A percentile compares a stretch with the other conserved stretches of the same genome.
Evolutionary conservation across 2,113 vertebrate species (phyloP).

Genomic region (Brevimyrus niger): DNA sequence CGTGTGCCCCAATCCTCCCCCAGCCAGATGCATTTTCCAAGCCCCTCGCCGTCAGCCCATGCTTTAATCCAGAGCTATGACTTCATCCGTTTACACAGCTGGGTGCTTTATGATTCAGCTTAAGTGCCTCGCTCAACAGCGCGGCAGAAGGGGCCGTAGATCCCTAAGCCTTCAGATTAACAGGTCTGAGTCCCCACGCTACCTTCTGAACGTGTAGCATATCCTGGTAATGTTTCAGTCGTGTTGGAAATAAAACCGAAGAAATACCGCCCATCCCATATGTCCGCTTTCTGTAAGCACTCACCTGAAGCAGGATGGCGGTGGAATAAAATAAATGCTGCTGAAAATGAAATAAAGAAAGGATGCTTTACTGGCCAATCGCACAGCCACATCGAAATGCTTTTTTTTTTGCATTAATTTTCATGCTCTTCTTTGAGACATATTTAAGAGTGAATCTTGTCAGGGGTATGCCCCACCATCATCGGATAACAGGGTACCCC

Average conservation of each 20-base stretch:
- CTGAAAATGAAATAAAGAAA: background rate
- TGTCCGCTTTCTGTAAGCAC: background rate
- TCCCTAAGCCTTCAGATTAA: background rate
- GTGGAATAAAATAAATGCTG: background rate
- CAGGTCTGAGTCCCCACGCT: background rate
- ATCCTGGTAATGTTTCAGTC: background rate
- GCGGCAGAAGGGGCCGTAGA: background rate
- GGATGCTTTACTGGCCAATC: background rate
- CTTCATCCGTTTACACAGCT: conserved; percentile 5
- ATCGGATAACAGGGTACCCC: background rate
- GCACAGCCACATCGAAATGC: background rate
- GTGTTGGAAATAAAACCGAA: background rate
- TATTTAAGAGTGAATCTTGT: background rate
- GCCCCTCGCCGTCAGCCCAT: background rate
- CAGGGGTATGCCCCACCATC: background rate
- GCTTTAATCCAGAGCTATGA: conserved; percentile 1
- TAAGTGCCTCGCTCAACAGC: background rate
- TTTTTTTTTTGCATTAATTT: background rate
- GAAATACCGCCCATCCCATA: background rate
- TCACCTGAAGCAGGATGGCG: background rate
- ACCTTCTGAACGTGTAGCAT: background rate
- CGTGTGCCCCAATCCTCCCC: background rate
- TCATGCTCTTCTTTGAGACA: background rate
- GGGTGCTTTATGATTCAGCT: background rate
- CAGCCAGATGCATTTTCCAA: background rate